Conservation (phyloP, 1,140 invertebrate species). For the Hycleus cichorii region DNA sequence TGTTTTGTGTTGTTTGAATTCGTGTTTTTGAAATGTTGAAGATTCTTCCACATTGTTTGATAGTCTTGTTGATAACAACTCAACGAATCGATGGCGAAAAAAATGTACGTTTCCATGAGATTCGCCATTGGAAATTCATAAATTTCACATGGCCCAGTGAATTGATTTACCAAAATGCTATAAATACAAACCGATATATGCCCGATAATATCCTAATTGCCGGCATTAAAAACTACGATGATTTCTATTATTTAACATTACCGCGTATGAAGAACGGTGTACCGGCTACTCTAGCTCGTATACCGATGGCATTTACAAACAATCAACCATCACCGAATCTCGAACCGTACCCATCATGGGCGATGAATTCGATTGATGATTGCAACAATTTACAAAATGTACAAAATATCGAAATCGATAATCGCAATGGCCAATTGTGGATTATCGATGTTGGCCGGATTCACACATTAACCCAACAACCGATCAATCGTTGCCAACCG, state of each 20-base stretch:
- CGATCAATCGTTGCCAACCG: constrained; percentile 48
- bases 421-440: constrained; percentile 55
- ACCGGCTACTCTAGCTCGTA: constrained; percentile 56
- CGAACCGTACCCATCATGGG: constrained; percentile 62
- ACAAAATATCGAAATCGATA: constrained; percentile 61
- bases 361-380: constrained; percentile 52
- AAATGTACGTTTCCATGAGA: constrained; percentile 23
- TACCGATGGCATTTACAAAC: constrained; percentile 38
- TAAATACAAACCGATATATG: constrained; percentile 47
- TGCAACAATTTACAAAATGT: constrained; percentile 62
- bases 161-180: constrained; percentile 30
- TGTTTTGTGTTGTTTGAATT: no score
- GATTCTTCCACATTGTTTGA: no score
- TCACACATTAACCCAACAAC: constrained; percentile 31
- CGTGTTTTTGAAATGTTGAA: no score
- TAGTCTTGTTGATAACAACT: no score
- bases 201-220: constrained; percentile 54
- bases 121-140: constrained; percentile 36
- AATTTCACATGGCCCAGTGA: constrained; percentile 36
- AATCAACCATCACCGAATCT: constrained; percentile 50
- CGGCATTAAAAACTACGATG: constrained; percentile 56
- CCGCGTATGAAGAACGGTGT: constrained; percentile 58
- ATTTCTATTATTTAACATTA: constrained; percentile 54
- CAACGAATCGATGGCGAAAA: no score
- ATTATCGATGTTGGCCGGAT: constrained; percentile 59